Conservation (phyloP, 1,140 invertebrate species). For the Belonocnema kinseyi region DNA sequence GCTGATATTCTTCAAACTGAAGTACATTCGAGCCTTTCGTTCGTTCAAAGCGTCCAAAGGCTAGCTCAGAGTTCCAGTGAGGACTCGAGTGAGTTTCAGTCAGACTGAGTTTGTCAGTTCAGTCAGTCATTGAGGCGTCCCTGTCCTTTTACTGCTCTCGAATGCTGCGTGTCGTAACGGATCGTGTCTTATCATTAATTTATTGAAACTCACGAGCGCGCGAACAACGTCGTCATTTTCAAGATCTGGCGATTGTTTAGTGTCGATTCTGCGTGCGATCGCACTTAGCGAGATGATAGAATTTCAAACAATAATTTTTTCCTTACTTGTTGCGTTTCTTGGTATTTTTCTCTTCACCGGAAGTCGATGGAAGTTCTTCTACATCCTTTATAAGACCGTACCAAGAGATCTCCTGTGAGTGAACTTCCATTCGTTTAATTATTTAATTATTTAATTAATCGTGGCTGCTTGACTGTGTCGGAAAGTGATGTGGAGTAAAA, state of each 20-base stretch:
- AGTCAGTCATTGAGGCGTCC: conserved; percentile 36
- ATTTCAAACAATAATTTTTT: conserved; percentile 55
- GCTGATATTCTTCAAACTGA: conserved; percentile 1
- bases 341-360: conserved; percentile 65
- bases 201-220: conserved; percentile 32
- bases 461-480: not conserved
- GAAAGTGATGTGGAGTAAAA: not conserved
- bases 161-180: conserved; percentile 30
- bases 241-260: not conserved
- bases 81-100: too few relatives aligned
- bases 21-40: conserved; percentile 23
- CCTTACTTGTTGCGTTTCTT: conserved; percentile 56
- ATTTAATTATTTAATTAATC: conserved; percentile 32
- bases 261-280: not conserved
- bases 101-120: not conserved
- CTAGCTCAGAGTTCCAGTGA: too few relatives aligned
- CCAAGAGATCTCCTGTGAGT: conserved; percentile 74
- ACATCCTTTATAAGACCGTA: conserved; percentile 67
- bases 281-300: conserved; percentile 40
- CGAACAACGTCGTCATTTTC: conserved; percentile 29
- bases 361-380: conserved; percentile 62
- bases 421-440: not conserved
- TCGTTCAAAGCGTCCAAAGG: not conserved
- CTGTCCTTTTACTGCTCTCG: conserved; percentile 37
- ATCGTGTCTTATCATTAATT: conserved; percentile 19